Evolutionary conservation across 92 coral and sea anemone species (phyloP), one percentile per base, ranked within the genome.

Genomic region (Bergia sp.): DNA sequence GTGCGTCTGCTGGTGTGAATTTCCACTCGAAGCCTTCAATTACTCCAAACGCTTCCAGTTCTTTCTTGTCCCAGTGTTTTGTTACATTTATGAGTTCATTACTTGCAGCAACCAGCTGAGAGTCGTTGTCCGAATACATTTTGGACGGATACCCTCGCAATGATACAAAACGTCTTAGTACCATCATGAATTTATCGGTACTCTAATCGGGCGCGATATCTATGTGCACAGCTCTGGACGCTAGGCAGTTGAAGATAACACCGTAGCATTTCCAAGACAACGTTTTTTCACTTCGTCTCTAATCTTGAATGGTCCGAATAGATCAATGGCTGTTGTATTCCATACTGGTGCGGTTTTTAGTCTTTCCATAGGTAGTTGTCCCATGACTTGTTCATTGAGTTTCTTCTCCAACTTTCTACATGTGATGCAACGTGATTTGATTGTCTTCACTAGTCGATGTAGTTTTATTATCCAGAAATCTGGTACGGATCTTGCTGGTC

Each of bases 51-150:
- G 77, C 91, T 21, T 58, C 64, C 21, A 91, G 89, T 88, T 89
- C 87, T 12, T 89, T 61, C 89, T 69, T 74, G 65, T 89, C 81
- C 91, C 91, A 93, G 40, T 80, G 91, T 75, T 91, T 61, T 42
- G 87, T 67, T 55, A 86, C 86, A 45, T 74, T 67, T 69, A 86
- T 82, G 15, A 85, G 66, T 81, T 90, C 92, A 37, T 92, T 78
- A 72, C 88, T 86, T 49, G 92, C 92, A 53, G 92, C 89, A 41
- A 88, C 94, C 21, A 92, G 89, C 66, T 92, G 94, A 53, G 93
- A 49, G 39, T 91, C 94, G 36, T 79, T 80, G 86, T 92, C 94
- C 20, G 94, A 92, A 37, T 44, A 74, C 39, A 91, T 50, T 82
- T 88, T 86, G 71, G 73, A 73, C 21, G 94, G 94, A 64, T 75